Conservation (phyloP, 2,797 vertebrate genomes). For the Mastacembelus armatus region DNA sequence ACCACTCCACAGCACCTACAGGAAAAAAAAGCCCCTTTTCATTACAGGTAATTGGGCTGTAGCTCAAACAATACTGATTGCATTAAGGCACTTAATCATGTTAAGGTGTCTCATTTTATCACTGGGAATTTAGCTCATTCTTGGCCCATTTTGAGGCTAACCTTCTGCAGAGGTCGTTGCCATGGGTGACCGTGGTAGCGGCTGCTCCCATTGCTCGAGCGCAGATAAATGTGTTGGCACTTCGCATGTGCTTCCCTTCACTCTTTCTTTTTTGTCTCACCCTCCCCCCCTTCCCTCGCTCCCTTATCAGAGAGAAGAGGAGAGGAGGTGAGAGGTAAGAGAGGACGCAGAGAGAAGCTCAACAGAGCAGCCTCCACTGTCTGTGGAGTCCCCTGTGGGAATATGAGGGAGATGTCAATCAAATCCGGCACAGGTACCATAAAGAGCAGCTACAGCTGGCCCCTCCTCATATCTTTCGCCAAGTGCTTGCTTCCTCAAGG, state of each 20-base stretch:
- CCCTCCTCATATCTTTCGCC: constrained; percentile 46
- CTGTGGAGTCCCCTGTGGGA: constrained; percentile 31
- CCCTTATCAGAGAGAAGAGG: constrained; percentile 47
- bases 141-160: constrained; percentile 64
- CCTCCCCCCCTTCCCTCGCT: constrained; percentile 15
- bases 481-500: constrained; percentile 55
- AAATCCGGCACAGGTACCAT: constrained; percentile 41
- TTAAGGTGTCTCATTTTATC: constrained; percentile 77
- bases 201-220: constrained; percentile 65
- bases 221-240: constrained; percentile 74
- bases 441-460: constrained; percentile 24
- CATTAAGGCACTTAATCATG: constrained; percentile 70
- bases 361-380: constrained; percentile 32
- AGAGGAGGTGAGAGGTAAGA: constrained; percentile 20
- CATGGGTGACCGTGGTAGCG: constrained; percentile 63
- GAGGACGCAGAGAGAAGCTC: constrained; percentile 36
- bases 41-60: constrained; percentile 75
- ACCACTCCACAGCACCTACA: constrained; percentile 4
- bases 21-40: constrained; percentile 59
- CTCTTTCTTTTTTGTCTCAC: too few species aligned
- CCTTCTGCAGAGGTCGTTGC: constrained; percentile 80
- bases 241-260: constrained; percentile 30
- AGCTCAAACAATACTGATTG: constrained; percentile 73
- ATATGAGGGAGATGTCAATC: constrained; percentile 67
- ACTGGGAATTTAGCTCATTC: constrained; percentile 70